Evolutionary conservation across 2,797 vertebrate species (phyloP).

Genomic region (Enteromius unitaeniatus): DNA sequence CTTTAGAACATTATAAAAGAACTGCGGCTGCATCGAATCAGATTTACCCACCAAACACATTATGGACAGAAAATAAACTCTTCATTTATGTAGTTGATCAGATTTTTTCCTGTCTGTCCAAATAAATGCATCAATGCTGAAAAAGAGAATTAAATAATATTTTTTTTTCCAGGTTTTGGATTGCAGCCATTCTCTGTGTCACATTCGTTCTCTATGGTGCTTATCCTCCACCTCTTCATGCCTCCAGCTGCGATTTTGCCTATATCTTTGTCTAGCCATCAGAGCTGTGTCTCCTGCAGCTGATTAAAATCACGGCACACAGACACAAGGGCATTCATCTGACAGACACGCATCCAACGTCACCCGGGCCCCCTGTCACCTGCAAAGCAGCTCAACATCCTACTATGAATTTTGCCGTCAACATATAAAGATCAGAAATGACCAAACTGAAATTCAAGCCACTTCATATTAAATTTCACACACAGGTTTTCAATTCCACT

Average conservation of each 20-base stretch:
- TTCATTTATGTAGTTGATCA: neutral
- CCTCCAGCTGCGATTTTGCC: constrained; percentile 1
- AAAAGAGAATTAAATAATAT: neutral
- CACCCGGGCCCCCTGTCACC: neutral
- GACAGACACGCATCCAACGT: neutral
- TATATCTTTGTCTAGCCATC: constrained; percentile 20
- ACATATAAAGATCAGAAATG: no score
- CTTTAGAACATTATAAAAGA: neutral
- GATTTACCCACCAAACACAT: neutral
- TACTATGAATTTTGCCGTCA: neutral
- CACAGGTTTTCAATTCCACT: neutral
- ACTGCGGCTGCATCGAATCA: neutral
- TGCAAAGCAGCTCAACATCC: constrained; percentile 17
- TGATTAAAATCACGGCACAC: constrained; percentile 20
- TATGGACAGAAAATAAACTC: neutral
- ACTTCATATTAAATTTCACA: neutral
- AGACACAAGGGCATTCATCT: constrained; percentile 25
- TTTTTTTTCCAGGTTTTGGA: constrained; percentile 1
- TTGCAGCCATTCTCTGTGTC: neutral
- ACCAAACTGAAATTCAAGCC: neutral
- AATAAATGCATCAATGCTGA: neutral
- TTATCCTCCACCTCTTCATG: constrained; percentile 8
- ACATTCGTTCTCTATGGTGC: neutral
- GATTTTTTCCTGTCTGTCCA: neutral
- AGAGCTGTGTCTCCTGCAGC: constrained; percentile 3